A percentile compares a stretch with the other conserved stretches of the same genome.
Evolutionary conservation across 2,113 vertebrate species (phyloP).

Genomic region (Brachionichthys hirsutus): DNA sequence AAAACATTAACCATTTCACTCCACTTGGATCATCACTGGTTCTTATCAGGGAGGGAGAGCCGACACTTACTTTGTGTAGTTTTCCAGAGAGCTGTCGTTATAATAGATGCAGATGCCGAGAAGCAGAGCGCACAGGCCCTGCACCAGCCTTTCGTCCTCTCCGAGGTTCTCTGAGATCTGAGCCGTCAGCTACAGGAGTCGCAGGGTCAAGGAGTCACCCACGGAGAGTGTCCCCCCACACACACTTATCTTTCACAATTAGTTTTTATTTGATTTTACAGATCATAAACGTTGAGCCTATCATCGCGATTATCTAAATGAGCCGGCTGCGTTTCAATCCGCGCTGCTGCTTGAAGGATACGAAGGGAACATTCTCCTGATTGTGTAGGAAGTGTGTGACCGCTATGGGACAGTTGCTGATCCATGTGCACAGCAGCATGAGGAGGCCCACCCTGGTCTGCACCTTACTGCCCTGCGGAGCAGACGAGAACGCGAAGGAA

Average conservation of each 20-base stretch:
- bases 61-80: constrained; percentile 86
- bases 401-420: constrained; percentile 95
- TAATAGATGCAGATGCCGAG: constrained; percentile 98
- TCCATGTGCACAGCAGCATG: constrained; percentile 97
- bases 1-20: background rate
- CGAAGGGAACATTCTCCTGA: constrained; percentile 94
- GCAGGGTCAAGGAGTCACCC: constrained; percentile 76
- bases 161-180: constrained; percentile 98
- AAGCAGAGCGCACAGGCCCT: constrained; percentile 92
- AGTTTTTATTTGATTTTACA: no score
- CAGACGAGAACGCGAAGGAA: constrained; percentile 14
- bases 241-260: no score
- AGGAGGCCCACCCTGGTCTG: constrained; percentile 95
- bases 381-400: constrained; percentile 98
- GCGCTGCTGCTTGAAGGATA: constrained; percentile 83
- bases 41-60: background rate
- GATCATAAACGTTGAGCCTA: no score
- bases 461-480: constrained; percentile 92
- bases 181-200: constrained; percentile 86
- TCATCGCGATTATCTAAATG: no score
- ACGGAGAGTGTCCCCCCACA: background rate
- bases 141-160: constrained; percentile 94
- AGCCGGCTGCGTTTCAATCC: no score
- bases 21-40: background rate
- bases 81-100: constrained; percentile 97